These are phyloP conservation scores for Candoia aspera DNA, from an alignment of 2,113 vertebrate species.

Conservation along the genomic window DNA sequence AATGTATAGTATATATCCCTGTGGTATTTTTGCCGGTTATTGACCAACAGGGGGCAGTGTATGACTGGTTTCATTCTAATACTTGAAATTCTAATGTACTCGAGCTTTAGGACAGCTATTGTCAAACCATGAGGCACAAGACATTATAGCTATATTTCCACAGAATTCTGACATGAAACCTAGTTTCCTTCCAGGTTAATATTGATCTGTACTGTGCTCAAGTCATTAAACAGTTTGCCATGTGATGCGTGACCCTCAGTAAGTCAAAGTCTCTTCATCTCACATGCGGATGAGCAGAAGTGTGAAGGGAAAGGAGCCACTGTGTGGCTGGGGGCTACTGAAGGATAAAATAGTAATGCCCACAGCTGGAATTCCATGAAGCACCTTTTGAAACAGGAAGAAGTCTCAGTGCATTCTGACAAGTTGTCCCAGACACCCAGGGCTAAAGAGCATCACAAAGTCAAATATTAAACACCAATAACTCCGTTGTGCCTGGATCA, in stretches of 20 bases:
- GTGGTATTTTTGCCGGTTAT: too few species aligned
- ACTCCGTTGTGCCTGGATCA: background rate
- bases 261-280: background rate
- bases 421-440: background rate
- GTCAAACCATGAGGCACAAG: background rate
- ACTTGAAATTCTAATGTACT: background rate
- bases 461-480: background rate
- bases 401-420: background rate
- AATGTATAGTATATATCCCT: too few species aligned
- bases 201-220: background rate
- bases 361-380: background rate
- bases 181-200: background rate
- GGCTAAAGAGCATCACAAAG: background rate
- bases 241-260: background rate
- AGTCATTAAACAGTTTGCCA: background rate
- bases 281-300: background rate
- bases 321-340: background rate
- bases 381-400: background rate
- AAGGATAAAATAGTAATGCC: background rate
- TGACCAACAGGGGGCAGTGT: too few species aligned
- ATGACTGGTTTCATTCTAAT: too few species aligned
- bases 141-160: background rate
- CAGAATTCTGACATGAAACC: background rate
- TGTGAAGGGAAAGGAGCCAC: background rate
- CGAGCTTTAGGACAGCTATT: background rate